These are phyloP conservation scores for Andricus curvator DNA, from an alignment of 2,888 invertebrate genomes.

Conservation along the genomic window DNA sequence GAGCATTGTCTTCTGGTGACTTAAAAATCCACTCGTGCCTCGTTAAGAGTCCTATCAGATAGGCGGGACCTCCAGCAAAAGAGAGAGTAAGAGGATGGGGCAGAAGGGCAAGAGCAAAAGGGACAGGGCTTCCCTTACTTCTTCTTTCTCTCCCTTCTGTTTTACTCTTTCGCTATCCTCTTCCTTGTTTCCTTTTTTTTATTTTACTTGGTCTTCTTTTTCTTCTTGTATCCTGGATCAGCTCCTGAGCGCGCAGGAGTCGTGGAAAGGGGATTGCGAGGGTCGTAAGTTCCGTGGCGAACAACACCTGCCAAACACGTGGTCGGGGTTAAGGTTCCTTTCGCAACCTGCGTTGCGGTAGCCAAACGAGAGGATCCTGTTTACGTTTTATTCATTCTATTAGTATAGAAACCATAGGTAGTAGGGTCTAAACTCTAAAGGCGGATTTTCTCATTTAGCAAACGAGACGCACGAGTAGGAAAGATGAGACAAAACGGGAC, in stretches of 20 bases:
- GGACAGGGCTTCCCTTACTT: conserved; percentile 18
- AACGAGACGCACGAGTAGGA: not conserved
- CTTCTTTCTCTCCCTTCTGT: conserved; percentile 25
- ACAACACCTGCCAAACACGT: conserved; percentile 61
- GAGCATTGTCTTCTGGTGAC: conserved; percentile 75
- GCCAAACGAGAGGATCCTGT: conserved; percentile 32
- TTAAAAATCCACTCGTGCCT: conserved; percentile 78
- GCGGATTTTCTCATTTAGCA: not conserved
- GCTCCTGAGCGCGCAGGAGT: conserved; percentile 45
- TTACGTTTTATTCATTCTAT: conserved; percentile 13
- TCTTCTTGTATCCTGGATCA: conserved; percentile 39
- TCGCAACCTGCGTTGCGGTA: conserved; percentile 49
- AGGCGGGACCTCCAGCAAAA: conserved; percentile 42
- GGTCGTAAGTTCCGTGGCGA: conserved; percentile 54
- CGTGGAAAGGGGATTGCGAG: conserved; percentile 38
- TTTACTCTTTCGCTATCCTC: not conserved
- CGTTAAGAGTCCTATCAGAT: conserved; percentile 75
- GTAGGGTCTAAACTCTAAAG: not conserved
- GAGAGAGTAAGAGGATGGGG: conserved; percentile 24
- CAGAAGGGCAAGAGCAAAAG: conserved; percentile 26
- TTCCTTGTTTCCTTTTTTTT: conserved; percentile 36
- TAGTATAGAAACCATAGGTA: conserved; percentile 2
- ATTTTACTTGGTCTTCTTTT: conserved; percentile 42
- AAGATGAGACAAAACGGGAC: too few relatives aligned
- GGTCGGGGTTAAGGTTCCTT: conserved; percentile 51